Conservation (phyloP, 2,113 vertebrate species). For the Myrmophylax atrothorax region DNA sequence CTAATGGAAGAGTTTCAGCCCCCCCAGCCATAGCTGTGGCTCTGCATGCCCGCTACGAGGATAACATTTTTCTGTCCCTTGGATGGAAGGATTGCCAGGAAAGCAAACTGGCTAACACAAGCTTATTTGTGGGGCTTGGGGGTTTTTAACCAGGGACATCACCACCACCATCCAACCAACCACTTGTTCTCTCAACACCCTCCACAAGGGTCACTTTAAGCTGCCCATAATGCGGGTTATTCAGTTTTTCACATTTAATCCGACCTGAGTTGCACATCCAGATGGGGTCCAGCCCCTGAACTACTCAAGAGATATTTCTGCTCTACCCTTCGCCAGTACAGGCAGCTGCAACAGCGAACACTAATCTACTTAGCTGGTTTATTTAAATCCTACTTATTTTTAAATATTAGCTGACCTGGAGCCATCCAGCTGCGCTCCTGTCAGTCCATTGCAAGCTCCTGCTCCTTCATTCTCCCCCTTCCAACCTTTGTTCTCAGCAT, state of each 20-base stretch:
- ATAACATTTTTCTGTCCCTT: not conserved
- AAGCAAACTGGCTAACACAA: not conserved
- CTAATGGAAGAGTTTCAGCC: not conserved
- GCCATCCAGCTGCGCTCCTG: not conserved
- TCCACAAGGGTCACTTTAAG: not conserved
- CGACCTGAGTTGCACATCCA: not conserved
- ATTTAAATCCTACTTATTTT: slow-evolving; percentile 2
- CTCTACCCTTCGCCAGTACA: not conserved
- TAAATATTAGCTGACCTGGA: slow-evolving; percentile 3
- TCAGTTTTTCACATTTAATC: not conserved
- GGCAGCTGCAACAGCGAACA: not conserved
- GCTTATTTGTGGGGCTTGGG: not conserved
- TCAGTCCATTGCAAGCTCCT: fast-evolving
- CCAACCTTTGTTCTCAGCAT: not conserved
- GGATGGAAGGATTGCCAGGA: not conserved
- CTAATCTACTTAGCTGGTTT: not conserved
- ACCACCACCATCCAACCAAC: not conserved
- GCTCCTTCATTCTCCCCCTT: not conserved
- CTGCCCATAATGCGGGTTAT: fast-evolving
- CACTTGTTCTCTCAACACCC: not conserved
- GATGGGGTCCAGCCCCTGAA: not conserved
- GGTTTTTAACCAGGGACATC: not conserved
- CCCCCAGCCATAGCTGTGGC: not conserved
- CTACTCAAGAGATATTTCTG: not conserved
- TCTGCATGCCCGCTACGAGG: not conserved